phyloP scores from a whole-genome alignment of 2,888 invertebrate genomes.

The Eristalinus sepulchralis region DNA sequence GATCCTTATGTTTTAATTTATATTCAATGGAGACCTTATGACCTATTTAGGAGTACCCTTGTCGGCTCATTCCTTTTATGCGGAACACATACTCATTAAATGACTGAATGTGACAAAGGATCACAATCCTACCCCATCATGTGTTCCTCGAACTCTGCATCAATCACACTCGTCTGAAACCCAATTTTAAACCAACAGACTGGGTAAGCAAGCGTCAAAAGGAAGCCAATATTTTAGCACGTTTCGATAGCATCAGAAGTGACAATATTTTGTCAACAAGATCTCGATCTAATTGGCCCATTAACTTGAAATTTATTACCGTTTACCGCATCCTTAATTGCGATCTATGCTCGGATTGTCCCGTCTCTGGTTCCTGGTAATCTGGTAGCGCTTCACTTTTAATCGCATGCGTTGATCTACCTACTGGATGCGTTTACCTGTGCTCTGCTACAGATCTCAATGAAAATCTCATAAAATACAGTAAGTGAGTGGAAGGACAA shows the following conservation, averaged over 20 bases:
- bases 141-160: background rate
- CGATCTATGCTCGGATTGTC: background rate
- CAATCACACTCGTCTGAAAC: background rate
- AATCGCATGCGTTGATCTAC: background rate
- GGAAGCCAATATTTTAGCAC: constrained; percentile 42
- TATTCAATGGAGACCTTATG: background rate
- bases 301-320: constrained; percentile 66
- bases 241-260: constrained; percentile 25
- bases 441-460: constrained; percentile 39
- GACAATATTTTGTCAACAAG: constrained; percentile 62
- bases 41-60: background rate
- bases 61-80: background rate
- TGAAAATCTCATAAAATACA: constrained; percentile 64
- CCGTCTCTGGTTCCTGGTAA: constrained; percentile 41
- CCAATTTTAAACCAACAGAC: background rate
- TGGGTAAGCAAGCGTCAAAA: background rate
- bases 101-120: background rate
- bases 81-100: background rate
- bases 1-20: too few relatives aligned
- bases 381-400: background rate
- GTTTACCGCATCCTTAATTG: constrained; percentile 36
- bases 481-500: constrained; percentile 50
- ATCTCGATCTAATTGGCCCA: constrained; percentile 54
- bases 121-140: background rate
- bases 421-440: constrained; percentile 25